Conservation (phyloP, 2,888 invertebrate species). For the Zaprionus obscuricornis region DNA sequence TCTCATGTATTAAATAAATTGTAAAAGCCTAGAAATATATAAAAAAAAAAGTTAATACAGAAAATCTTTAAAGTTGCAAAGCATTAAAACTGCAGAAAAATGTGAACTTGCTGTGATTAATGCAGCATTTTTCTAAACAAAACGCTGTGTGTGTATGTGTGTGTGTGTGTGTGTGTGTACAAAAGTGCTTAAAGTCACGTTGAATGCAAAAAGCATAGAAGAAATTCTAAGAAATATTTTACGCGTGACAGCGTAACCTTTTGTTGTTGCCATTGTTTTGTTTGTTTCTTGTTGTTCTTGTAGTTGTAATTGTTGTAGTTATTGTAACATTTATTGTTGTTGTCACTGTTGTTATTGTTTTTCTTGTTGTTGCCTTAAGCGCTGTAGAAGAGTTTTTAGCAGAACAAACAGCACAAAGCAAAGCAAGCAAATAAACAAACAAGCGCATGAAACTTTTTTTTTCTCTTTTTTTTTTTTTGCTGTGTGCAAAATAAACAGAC, state of each 20-base stretch:
- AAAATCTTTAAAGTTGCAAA: too few relatives aligned
- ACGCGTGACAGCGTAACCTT: constrained; percentile 66
- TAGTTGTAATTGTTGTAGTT: constrained; percentile 16
- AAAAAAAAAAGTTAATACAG: too few relatives aligned
- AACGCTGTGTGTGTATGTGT: constrained; percentile 9
- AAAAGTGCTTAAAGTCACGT: constrained; percentile 61
- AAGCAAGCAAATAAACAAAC: constrained; percentile 67
- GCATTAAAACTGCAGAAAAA: constrained; percentile 22
- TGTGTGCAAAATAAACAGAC: constrained; percentile 55
- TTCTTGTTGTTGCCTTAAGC: constrained; percentile 52
- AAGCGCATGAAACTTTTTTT: constrained; percentile 51
- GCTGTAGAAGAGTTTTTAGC: constrained; percentile 59
- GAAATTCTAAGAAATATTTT: constrained; percentile 69
- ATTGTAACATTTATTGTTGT: too few relatives aligned
- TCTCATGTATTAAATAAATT: too few relatives aligned
- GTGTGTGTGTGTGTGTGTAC: neutral
- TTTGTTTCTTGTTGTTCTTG: constrained; percentile 19
- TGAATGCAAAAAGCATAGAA: constrained; percentile 55
- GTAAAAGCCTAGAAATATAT: too few relatives aligned
- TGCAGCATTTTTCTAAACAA: constrained; percentile 37
- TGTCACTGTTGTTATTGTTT: constrained; percentile 15
- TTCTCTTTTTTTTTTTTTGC: constrained; percentile 24
- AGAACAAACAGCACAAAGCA: constrained; percentile 60
- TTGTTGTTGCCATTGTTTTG: constrained; percentile 44
- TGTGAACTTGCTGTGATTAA: constrained; percentile 45